Base-by-base conservation (phyloP, 2,888 invertebrate species). In the Chouioia cunea region DNA sequence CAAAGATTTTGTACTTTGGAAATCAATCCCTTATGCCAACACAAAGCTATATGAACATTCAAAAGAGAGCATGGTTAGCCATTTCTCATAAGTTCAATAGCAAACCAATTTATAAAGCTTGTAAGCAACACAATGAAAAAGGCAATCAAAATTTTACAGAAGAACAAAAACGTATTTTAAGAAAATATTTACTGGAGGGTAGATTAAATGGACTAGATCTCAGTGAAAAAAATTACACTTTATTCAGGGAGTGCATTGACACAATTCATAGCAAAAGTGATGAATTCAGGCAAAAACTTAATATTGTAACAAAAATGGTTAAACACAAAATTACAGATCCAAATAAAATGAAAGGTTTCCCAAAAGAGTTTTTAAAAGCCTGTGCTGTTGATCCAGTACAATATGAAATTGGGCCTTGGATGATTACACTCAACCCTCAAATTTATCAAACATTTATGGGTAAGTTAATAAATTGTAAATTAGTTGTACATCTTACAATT, bases 121-220 rank as follows among this genome's bases (percentile, higher is more conserved):
- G 93, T 59, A 90, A 90, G 77, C 87, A 89, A 83, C 87, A 88
- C 75, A 83, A 88, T 74, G 80, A 88, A 73, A 80, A 86, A 54
- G 85, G 87, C 56, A 79, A 84, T 59, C 79, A 78, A 76, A 79
- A 83, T 71, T 76, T 87, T 70, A 85, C 85, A 75, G 88, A 90
- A 77, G 90, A 93, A 86, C 89, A 96, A 83, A 88, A 88, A 73
- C 89, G 94, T 73, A 86, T 97, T 14, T 86, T 96, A 12, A 88
- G 91, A 59, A 96, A 96, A 86, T 95, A 92, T 83, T 83, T 92
- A 64, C 84, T 95, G 16, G 97, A 97, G 86, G 95, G 94, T 2
- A 91, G 90, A 81, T 86, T 97, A 2, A 95, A 95, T 83, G 97
- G 97, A 0, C 86, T 96, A 53, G 91, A 92, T 56, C 84, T 96